Base-by-base conservation (phyloP, 2,888 invertebrate genomes). In the Sarcophaga carnaria region DNA sequence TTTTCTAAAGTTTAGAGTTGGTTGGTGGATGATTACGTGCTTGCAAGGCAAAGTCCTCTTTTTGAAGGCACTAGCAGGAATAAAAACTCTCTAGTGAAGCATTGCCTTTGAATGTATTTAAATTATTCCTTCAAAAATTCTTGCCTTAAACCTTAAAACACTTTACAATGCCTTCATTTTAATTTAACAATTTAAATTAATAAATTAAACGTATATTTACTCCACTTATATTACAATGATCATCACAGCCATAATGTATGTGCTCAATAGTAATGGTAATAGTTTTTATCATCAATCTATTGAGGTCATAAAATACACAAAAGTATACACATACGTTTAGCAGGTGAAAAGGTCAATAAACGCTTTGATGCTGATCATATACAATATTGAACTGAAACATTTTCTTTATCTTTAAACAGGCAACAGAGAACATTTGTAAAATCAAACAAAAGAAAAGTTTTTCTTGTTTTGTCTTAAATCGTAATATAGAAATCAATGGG, bases 291-390 rank as follows among this genome's bases (percentile, higher is more conserved):
- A 70, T 70, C 22, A 49, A 25, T 14, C 80, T 54, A 4, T 37
- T 37, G 37, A 37, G 37, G 37, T 10, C 37, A 37, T 12, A 45
- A 37, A 37, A 37, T 11, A n/a, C 4, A 17, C 4, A 17, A 14
- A 47, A n/a, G 11, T 20, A 60, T 20, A 67, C 37, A 69, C 62
- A 75, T 22, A 66, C 64, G 25, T 27, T 10, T 17, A 82, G 59
- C 70, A 79, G 82, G 71, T 82, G 64, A 60, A 82, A 77, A 64
- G 82, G 63, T 76, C 70, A 20, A 17, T 77, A 76, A 49, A 76
- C 76, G 45, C 45, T 59, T n/a, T 64, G 69, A 64, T 82, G 47
- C 17, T 17, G 54, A 54, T 54, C 54, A 54, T 10, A 37, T 37
- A 3, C 49, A 4, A 49, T 49, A 14, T 12, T 54, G 5, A 54